phyloP scores from a whole-genome alignment of 2,797 vertebrate species.

The Gadopsis bispinosus region DNA sequence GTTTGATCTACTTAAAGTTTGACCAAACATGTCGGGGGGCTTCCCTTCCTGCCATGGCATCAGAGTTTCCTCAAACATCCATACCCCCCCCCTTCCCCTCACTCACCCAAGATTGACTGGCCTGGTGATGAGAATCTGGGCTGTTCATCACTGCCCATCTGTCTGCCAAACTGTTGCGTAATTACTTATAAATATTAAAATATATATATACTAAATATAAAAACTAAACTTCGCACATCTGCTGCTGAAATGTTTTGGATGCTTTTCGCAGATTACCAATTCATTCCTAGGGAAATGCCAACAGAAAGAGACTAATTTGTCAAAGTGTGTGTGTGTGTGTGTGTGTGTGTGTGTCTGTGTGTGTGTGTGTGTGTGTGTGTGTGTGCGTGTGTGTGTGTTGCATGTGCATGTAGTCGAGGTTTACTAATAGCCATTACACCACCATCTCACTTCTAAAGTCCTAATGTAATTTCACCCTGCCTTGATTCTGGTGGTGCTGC shows the following conservation, averaged over 20 bases:
- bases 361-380: constrained; percentile 1
- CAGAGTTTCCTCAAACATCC: constrained; percentile 61
- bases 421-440: constrained; percentile 18
- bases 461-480: constrained; percentile 40
- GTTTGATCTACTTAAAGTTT: constrained; percentile 52
- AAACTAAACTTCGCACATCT: neutral
- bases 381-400: neutral
- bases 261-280: neutral
- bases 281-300: constrained; percentile 30
- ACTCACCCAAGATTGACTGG: constrained; percentile 49
- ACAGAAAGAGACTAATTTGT: constrained; percentile 14
- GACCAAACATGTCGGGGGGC: constrained; percentile 51
- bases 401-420: constrained; percentile 8
- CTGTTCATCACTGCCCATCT: constrained; percentile 35
- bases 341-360: neutral
- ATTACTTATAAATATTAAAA: neutral
- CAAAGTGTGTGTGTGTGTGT: neutral
- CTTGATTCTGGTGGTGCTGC: constrained; percentile 7
- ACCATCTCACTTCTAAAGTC: constrained; percentile 7
- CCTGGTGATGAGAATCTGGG: constrained; percentile 40
- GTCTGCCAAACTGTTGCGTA: constrained; percentile 44
- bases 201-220: no score
- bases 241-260: constrained; percentile 22
- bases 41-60: constrained; percentile 42
- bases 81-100: constrained; percentile 22